Base-by-base conservation (phyloP, 2,113 vertebrate genomes). In the Scomber scombrus region DNA sequence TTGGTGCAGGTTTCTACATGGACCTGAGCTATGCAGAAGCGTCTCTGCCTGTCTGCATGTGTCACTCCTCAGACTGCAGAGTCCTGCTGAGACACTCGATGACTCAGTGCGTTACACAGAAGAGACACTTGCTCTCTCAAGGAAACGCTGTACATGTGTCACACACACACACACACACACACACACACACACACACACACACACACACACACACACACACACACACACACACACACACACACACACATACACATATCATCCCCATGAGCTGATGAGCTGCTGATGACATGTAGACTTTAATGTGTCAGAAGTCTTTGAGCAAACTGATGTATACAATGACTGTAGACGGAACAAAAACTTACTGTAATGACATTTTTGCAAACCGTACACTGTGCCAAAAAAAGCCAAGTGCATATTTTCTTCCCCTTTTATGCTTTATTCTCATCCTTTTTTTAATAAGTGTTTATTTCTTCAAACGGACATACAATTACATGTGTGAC, bases 51-150 rank as follows among this genome's bases (percentile, higher is more conserved):
- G 0, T n/a, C 21, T 43, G 19, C 29, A 9, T 34, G 31, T 40
- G 34, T 58, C 46, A 63, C 21, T 57, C 46, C 46, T 72, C 57
- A 21, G 34, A 62, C 75, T 67, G 71, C 70, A 71, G 63, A 11
- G 31, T 31, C 55, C 50, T 23, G 54, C 1, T 63, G 67, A 73
- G 47, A 18, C 46, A 11, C 18, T 5, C 21, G n/a, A 16, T 34
- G 70, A 68, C 2, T 75, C 2, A 65, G 34, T 66, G 26, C n/a
- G 3, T 29, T 67, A 51, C 12, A 57, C 61, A 52, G 9, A 14
- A 51, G n/a, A 78, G n/a, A 13, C 68, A 46, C 69, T 47, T 16
- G n/a, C 34, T 21, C 29, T 84, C 1, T 64, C 0, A 4, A 62
- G 40, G 12, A 73, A 67, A 50, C 3, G 6, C 0, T 57, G 5